Evolutionary conservation across 2,888 invertebrate species (phyloP), one percentile per base, ranked within the genome.

Genomic region (Autographa gamma): DNA sequence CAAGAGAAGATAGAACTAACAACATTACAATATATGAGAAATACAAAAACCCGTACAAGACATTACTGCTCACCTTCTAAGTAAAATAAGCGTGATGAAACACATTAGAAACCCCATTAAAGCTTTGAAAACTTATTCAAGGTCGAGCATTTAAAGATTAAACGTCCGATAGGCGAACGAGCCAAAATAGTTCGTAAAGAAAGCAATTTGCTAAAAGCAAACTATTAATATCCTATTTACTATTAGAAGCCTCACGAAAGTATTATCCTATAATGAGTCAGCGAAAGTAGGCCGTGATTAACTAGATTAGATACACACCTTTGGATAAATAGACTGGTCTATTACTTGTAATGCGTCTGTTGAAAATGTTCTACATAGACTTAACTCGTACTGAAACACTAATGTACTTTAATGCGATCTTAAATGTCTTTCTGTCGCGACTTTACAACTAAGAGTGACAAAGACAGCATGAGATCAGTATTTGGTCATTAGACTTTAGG

Each of bases 161-260:
- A 65, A 31, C 32, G 54, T 60, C n/a, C 56, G 34, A 60, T 63
- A 62, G 9, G 9, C 19, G 60, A 25, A 4, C 66, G 32, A 66
- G n/a, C 48, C 48, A 71, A 74, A 77, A 74, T 56, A 74, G 66
- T 62, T 71, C 60, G n/a, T 59, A 59, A 41, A 43, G 71, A 71
- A 38, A 77, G 71, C 74, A 84, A 86, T 86, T 85, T 81, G 76
- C 76, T 81, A 82, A 85, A 83, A 79, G 75, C 72, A 67, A 76
- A 62, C 66, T 69, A 74, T 71, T 73, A 69, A 43, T 58, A 60
- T 48, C 61, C 71, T 74, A 71, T n/a, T 73, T 66, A 73, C 63
- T 58, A 73, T 73, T 13, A 60, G 65, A 71, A 74, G 69, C 74
- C 74, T 61, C 63, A 80, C 66, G 66, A 77, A 81, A 65, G 73